Evolutionary conservation across 2,797 vertebrate genomes (phyloP).

Genomic region (Smutsia gigantea): DNA sequence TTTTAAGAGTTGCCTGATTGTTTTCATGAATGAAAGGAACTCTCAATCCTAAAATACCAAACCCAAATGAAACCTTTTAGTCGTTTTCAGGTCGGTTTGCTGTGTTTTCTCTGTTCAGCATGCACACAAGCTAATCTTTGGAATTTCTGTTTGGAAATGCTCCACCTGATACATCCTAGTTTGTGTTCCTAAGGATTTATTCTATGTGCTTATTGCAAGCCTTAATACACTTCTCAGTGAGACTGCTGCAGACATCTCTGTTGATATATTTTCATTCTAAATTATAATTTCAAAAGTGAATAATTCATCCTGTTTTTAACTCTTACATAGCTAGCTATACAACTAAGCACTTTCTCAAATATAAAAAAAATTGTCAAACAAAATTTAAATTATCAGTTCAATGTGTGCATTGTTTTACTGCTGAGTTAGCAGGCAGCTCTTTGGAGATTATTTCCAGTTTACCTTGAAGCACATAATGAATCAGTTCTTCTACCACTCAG

Average conservation of each 20-base stretch:
- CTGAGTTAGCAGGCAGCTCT: neutral
- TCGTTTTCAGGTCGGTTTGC: neutral
- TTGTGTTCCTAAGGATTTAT: neutral
- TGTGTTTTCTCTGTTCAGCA: neutral
- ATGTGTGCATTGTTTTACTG: neutral
- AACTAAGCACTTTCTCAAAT: neutral
- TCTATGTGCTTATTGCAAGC: neutral
- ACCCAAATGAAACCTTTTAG: neutral
- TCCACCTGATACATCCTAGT: neutral
- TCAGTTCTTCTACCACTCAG: neutral
- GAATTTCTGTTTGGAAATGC: slow-evolving; percentile 1
- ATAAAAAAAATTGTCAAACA: neutral
- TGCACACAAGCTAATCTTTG: neutral
- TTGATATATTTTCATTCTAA: neutral
- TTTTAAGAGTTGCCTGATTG: slow-evolving; percentile 9
- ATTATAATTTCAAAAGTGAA: neutral
- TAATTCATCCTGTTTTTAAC: neutral
- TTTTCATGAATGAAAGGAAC: neutral
- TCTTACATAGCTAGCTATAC: neutral
- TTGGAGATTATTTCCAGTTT: neutral
- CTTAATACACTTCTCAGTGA: neutral
- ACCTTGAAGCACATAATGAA: neutral
- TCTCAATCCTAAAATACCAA: neutral
- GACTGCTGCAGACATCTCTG: neutral
- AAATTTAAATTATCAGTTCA: neutral